Base-by-base conservation (phyloP, 2,888 invertebrate species). In the Odontothrips loti region DNA sequence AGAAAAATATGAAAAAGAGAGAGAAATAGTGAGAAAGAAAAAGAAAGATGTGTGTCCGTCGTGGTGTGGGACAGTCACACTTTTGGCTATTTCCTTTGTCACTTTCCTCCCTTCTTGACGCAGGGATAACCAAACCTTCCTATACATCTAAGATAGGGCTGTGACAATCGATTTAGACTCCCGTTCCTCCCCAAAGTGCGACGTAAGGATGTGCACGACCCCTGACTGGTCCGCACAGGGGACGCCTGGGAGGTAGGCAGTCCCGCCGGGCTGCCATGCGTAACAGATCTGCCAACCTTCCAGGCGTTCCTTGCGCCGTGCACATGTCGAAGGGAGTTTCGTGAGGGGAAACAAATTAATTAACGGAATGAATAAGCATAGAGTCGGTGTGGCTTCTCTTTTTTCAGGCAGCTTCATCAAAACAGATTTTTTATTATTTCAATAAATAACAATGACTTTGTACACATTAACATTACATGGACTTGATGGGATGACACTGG, bases 381-480 rank as follows among this genome's bases (percentile, higher is more conserved):
- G 58, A 12, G 15, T 58, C 58, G 58, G 58, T n/a, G n/a, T 15
- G 58, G 15, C 58, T 58, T 8, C 58, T 43, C 34, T 58, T 58
- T 17, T n/a, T 0, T 12, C 58, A 58, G 58, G 58, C 58, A 58
- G 58, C 58, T n/a, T 58, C 58, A 17, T 17, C 58, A 58, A 58
- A 58, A n/a, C 17, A 58, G 20, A 58, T 58, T 17, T 20, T 58
- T 58, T 58, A 58, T 75, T 75, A 58, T 58, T 75, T 75, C 68
- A 75, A 75, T 75, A 75, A 75, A 75, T 75, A 75, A 75, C 68
- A 75, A 75, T 75, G 68, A 75, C 68, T 75, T 75, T 75, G 68
- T 75, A 75, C 68, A 75, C 27, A 75, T 27, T 75, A 27, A 75
- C 23, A 75, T 27, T 75, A 27, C 12, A 75, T 75, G 68, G 68